Evolutionary conservation across 2,113 vertebrate species (phyloP).

Genomic region (Scartelaos histophorus): DNA sequence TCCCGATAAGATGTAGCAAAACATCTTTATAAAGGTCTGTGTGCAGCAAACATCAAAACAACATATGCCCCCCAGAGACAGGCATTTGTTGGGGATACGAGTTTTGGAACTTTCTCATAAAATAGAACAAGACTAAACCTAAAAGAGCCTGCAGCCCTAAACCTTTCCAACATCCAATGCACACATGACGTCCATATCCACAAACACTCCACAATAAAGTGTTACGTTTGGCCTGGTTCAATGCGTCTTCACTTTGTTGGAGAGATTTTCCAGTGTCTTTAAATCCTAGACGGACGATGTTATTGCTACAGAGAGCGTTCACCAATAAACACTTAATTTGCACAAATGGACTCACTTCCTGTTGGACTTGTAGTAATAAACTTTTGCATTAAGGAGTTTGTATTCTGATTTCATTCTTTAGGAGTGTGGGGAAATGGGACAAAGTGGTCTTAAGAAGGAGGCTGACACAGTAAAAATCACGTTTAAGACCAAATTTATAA

Average conservation of each 20-base stretch:
- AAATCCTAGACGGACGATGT: slow-evolving; percentile 63
- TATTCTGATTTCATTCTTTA: not conserved
- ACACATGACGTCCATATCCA: slow-evolving; percentile 17
- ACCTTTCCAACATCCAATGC: slow-evolving; percentile 5
- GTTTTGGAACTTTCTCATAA: slow-evolving; percentile 44
- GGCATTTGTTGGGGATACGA: slow-evolving; percentile 52
- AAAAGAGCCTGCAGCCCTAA: slow-evolving; percentile 10
- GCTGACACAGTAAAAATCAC: too few species aligned
- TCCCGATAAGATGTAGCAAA: slow-evolving; percentile 30
- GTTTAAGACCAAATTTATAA: too few species aligned
- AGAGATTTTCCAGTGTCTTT: slow-evolving; percentile 50
- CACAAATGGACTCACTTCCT: slow-evolving; percentile 25
- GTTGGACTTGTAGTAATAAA: not conserved
- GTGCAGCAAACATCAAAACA: slow-evolving; percentile 57
- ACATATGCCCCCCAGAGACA: slow-evolving; percentile 57
- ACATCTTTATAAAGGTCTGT: slow-evolving; percentile 42
- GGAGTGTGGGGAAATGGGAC: not conserved
- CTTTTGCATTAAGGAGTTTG: not conserved
- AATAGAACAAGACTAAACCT: slow-evolving; percentile 37
- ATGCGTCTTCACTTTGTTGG: slow-evolving; percentile 34
- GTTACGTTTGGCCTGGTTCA: slow-evolving; percentile 23
- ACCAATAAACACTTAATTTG: slow-evolving; percentile 61
- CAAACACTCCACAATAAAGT: slow-evolving; percentile 23
- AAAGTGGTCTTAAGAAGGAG: too few species aligned
- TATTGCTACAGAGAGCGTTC: slow-evolving; percentile 48